Evolutionary conservation across 2,888 invertebrate species (phyloP).

Genomic region (Leptothorax acervorum): DNA sequence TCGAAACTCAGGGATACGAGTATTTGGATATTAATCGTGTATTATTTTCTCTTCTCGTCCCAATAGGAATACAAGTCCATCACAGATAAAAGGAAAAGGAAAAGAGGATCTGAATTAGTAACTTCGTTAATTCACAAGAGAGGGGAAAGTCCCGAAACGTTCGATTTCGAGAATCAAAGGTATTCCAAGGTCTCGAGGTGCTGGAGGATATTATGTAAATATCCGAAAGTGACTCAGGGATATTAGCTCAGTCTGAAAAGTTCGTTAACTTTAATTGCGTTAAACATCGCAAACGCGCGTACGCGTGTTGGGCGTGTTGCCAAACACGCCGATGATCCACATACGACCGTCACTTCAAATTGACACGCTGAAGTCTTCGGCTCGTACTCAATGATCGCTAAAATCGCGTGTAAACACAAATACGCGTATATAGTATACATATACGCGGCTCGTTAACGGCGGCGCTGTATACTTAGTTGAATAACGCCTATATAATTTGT

Average conservation of each 20-base stretch:
- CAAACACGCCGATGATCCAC: not conserved
- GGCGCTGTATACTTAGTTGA: constrained; percentile 56
- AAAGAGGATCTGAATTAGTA: not conserved
- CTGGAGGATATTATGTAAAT: not conserved
- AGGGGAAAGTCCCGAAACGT: too few relatives aligned
- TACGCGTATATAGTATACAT: constrained; percentile 12
- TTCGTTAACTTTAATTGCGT: constrained; percentile 29
- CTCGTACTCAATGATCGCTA: constrained; percentile 37
- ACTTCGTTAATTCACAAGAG: not conserved
- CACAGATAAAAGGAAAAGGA: not conserved
- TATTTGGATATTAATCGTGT: not conserved
- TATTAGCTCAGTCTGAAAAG: not conserved
- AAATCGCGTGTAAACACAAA: constrained; percentile 48
- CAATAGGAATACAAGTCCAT: not conserved
- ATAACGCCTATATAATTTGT: constrained; percentile 49
- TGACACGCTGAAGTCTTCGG: constrained; percentile 22
- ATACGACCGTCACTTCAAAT: constrained; percentile 5
- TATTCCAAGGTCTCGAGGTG: not conserved
- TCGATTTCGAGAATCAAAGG: not conserved
- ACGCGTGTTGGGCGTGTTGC: not conserved
- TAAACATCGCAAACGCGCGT: not conserved
- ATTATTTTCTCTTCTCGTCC: not conserved
- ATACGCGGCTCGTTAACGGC: constrained; percentile 63
- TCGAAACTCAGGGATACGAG: not conserved
- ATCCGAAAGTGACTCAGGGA: not conserved